phyloP scores from a whole-genome alignment of 1,140 invertebrate genomes.

The Trichogramma pretiosum region DNA sequence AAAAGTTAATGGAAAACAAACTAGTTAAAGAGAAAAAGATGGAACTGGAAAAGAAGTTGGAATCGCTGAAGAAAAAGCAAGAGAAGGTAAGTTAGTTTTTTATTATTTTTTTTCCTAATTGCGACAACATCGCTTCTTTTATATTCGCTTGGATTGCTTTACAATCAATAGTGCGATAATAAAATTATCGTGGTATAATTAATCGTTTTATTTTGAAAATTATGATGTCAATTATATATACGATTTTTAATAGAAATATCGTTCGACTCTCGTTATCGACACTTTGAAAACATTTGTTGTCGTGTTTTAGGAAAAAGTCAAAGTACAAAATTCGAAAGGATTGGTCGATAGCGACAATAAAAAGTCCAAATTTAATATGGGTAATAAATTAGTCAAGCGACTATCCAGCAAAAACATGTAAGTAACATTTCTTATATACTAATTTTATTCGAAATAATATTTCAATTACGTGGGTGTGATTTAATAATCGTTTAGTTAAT shows the following conservation, averaged over 20 bases:
- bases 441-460: neutral
- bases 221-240: neutral
- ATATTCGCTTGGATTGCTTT: too few species aligned
- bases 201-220: too few species aligned
- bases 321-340: slow-evolving; percentile 51
- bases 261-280: neutral
- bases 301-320: slow-evolving; percentile 48
- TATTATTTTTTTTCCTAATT: neutral
- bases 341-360: slow-evolving; percentile 53
- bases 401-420: slow-evolving; percentile 76
- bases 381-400: slow-evolving; percentile 66
- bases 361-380: slow-evolving; percentile 62
- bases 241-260: neutral
- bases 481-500: too few species aligned
- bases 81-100: slow-evolving; percentile 64
- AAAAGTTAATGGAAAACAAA: slow-evolving; percentile 73
- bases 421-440: slow-evolving; percentile 41
- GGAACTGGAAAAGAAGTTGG: slow-evolving; percentile 82
- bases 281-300: neutral
- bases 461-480: too few species aligned
- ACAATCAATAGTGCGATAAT: too few species aligned
- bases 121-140: too few species aligned
- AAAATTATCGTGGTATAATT: too few species aligned
- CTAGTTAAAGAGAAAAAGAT: slow-evolving; percentile 68
- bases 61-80: slow-evolving; percentile 73